Base-by-base conservation (phyloP, 2,797 vertebrate genomes). In the Anableps anableps region DNA sequence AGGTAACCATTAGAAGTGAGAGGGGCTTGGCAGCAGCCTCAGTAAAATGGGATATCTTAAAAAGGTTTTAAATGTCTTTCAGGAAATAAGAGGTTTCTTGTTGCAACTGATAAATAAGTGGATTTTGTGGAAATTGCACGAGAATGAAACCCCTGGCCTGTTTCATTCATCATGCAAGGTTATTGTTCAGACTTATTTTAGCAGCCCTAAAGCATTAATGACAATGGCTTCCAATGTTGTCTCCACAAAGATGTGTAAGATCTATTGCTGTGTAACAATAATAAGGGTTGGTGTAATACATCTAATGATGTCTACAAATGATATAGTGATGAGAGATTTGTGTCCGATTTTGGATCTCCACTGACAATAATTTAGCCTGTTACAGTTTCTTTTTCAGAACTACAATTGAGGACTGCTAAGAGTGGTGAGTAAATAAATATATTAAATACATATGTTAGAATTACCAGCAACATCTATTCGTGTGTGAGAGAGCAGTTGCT, bases 1-100 rank as follows among this genome's bases (percentile, higher is more conserved):
- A 94, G 91, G 93, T 90, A 92, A 90, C 90, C 89, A 95, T 95
- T 94, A 94, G 80, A 91, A 43, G 78, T 86, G 80, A 91, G 88
- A 87, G 76, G 62, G 85, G 90, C 86, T 84, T 93, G 91, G 90
- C 91, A 89, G 90, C 68, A 75, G 80, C 76, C 68, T 74, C 53
- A 72, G 50, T 87, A 83, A 90, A 88, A 86, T 85, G 84, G 91
- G 87, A 91, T 89, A 87, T 90, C 91, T 89, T 93, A 60, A 84
- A 85, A 88, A 29, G 14, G 81, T 78, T 89, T 79, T 86, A 76
- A 74, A 89, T 71, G 79, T 64, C 51, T 84, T 70, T 58, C 74
- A 90, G 79, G 62, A 86, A 85, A 87, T 73, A 86, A 68, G 55
- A 66, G 34, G 38, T 78, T 83, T 84, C 74, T 80, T 85, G 55